Evolutionary conservation across 2,888 invertebrate species (phyloP).

Genomic region (Malthinus seriepunctatus): DNA sequence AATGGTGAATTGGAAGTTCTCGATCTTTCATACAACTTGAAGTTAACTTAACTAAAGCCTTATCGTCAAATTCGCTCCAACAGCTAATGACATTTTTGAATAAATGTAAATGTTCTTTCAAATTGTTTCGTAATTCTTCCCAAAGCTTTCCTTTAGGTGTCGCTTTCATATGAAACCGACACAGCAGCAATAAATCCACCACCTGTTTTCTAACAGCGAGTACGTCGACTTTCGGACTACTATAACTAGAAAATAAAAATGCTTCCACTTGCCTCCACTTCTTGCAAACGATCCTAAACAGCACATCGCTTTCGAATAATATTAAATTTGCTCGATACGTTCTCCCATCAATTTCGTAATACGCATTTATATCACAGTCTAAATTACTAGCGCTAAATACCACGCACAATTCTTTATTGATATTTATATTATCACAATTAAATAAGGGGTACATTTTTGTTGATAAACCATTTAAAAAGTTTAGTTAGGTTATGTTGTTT

Average conservation of each 20-base stretch:
- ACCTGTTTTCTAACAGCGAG: constrained; percentile 36
- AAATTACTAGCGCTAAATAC: too few relatives aligned
- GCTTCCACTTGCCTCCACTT: constrained; percentile 44
- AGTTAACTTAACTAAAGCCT: constrained; percentile 22
- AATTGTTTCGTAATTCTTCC: constrained; percentile 2
- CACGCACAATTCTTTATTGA: too few relatives aligned
- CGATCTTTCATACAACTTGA: constrained; percentile 12
- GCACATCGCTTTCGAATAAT: constrained; percentile 21
- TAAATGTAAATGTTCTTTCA: constrained; percentile 12
- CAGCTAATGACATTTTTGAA: constrained; percentile 26
- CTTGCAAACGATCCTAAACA: constrained; percentile 34
- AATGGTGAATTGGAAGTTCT: constrained; percentile 27
- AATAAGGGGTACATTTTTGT: too few relatives aligned
- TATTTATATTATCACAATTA: too few relatives aligned
- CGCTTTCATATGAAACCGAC: constrained; percentile 16
- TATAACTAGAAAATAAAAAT: constrained; percentile 37
- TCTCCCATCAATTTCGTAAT: neutral
- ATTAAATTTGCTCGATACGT: constrained; percentile 24
- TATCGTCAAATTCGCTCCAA: constrained; percentile 25
- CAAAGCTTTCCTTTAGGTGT: neutral
- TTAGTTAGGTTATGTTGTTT: too few relatives aligned
- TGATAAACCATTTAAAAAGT: too few relatives aligned
- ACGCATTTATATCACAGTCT: neutral
- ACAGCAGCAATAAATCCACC: constrained; percentile 13
- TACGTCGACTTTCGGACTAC: constrained; percentile 30